These are phyloP conservation scores for Trichogramma dendrolimi DNA, from an alignment of 2,888 invertebrate species.

Conservation along the genomic window DNA sequence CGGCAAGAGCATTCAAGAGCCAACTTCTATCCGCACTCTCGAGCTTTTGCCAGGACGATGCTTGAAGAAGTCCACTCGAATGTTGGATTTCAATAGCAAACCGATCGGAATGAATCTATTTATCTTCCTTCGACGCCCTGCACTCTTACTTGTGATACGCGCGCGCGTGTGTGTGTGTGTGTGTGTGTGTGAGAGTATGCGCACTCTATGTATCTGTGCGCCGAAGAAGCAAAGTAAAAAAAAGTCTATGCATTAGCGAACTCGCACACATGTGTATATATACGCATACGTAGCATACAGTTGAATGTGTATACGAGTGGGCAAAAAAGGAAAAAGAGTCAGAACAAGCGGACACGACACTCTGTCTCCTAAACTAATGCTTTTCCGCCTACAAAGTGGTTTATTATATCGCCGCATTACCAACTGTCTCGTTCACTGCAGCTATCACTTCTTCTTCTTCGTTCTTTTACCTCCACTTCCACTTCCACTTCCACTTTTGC, in stretches of 20 bases:
- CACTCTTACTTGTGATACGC: not conserved
- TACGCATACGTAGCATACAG: not conserved
- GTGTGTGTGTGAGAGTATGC: too few species aligned
- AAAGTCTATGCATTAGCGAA: constrained; percentile 1
- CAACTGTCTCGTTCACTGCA: constrained; percentile 23
- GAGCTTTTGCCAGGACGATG: too few species aligned
- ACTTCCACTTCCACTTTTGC: too few species aligned
- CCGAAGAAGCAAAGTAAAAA: constrained; percentile 4
- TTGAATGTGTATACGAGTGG: not conserved
- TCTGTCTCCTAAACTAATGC: constrained; percentile 8
- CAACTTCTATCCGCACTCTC: too few species aligned
- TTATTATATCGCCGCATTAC: constrained; percentile 28
- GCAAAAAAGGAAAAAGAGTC: not conserved
- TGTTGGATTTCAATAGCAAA: constrained; percentile 13
- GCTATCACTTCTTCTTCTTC: too few species aligned
- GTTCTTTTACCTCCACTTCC: too few species aligned
- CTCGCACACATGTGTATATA: not conserved
- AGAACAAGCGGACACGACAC: constrained; percentile 5
- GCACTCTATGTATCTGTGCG: too few species aligned
- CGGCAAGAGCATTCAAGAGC: too few species aligned
- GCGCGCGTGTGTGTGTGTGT: too few species aligned
- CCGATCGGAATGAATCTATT: constrained; percentile 19
- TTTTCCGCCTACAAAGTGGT: constrained; percentile 26
- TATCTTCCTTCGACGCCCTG: constrained; percentile 11
- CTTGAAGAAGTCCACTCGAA: constrained; percentile 5